Evolutionary conservation across 2,113 vertebrate species (phyloP).

Genomic region (Cottus gobio): DNA sequence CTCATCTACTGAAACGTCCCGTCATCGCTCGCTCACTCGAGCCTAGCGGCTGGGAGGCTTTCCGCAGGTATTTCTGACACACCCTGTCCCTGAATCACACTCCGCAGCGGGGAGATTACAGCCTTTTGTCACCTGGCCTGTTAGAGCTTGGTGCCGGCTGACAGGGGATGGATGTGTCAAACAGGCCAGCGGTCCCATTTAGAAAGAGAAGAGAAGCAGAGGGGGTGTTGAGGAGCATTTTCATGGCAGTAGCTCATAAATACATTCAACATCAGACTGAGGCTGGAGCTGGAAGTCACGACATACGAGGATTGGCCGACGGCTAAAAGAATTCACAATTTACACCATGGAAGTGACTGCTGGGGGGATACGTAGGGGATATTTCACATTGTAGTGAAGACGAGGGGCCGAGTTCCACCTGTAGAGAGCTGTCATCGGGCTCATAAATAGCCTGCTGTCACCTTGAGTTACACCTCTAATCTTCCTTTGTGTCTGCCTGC

Average conservation of each 20-base stretch:
- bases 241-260: constrained; percentile 39
- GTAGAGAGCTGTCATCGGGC: constrained; percentile 75
- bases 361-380: constrained; percentile 1
- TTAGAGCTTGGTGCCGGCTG: constrained; percentile 62
- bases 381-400: constrained; percentile 40
- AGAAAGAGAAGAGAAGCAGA: constrained; percentile 28
- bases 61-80: constrained; percentile 79
- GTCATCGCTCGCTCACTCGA: constrained; percentile 79
- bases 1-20: constrained; percentile 77
- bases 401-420: constrained; percentile 64
- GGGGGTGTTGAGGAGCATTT: constrained; percentile 12
- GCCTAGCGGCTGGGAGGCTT: constrained; percentile 62
- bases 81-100: constrained; percentile 74
- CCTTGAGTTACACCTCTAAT: constrained; percentile 73
- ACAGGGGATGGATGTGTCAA: constrained; percentile 72
- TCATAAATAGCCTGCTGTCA: constrained; percentile 63
- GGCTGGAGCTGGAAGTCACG: neutral
- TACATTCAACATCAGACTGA: constrained; percentile 10
- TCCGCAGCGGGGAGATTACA: constrained; percentile 73
- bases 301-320: constrained; percentile 17
- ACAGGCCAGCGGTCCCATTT: constrained; percentile 62
- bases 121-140: constrained; percentile 80
- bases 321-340: constrained; percentile 8
- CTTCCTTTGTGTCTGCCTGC: constrained; percentile 53
- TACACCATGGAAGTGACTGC: constrained; percentile 26